Evolutionary conservation across 2,888 invertebrate genomes (phyloP).

Genomic region (Acanthopleura granulata): DNA sequence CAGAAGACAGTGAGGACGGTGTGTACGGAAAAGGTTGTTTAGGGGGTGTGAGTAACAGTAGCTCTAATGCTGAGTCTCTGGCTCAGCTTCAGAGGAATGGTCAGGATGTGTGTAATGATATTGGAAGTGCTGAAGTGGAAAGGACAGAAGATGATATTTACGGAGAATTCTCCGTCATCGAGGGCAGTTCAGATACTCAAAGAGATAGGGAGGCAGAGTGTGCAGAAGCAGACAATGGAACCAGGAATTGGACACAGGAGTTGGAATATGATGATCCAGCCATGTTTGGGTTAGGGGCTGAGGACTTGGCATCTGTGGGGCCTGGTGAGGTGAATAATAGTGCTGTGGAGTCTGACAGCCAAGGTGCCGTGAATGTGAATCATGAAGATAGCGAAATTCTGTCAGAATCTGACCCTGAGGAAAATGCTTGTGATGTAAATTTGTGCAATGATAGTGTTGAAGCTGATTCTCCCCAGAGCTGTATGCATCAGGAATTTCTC

Average conservation of each 20-base stretch:
- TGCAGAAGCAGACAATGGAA: neutral
- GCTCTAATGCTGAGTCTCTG: neutral
- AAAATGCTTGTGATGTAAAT: neutral
- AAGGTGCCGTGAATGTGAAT: neutral
- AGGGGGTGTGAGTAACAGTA: neutral
- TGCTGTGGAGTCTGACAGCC: neutral
- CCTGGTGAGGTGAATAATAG: neutral
- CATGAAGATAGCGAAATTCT: neutral
- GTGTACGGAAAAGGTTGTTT: neutral
- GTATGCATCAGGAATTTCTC: neutral
- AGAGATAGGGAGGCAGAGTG: neutral
- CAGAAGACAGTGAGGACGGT: neutral
- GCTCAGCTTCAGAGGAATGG: too few species aligned
- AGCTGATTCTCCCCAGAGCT: neutral
- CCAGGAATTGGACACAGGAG: neutral
- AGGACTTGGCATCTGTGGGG: neutral
- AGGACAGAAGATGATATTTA: slow-evolving; percentile 4
- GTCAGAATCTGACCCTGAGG: slow-evolving; percentile 14
- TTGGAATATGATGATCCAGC: neutral
- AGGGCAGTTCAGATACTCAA: neutral
- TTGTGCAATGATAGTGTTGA: neutral
- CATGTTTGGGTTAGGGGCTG: neutral
- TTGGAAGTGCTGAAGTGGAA: neutral
- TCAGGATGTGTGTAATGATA: too few species aligned
- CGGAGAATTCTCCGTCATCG: neutral